Evolutionary conservation across 2,797 vertebrate genomes (phyloP), one percentile per base, ranked within the genome.

Genomic region (Esox lucius): DNA sequence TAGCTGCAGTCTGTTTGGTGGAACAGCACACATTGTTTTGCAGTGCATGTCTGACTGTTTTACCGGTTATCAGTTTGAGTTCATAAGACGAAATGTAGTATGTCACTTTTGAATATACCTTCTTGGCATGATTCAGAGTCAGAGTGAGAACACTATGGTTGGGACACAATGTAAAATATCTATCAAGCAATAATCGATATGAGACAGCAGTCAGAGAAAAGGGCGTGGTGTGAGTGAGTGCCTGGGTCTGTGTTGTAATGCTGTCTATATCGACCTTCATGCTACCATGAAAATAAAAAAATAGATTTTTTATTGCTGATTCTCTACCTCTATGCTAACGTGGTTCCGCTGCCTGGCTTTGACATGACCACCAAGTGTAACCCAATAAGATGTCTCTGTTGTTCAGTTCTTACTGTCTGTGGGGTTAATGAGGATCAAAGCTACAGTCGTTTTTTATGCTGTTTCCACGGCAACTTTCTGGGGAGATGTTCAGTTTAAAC

Each of bases 391-490:
- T 59, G 56, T 59, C 56, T 53, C 49, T 56, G 16, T 56, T n/a
- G 19, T 59, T 24, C 22, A 9, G 7, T 59, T n/a, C 53, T 59
- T 8, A 17, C 0, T 61, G 19, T 39, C 12, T 8, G n/a, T 24
- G 22, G 22, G 42, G 33, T 31, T 69, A 59, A 59, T 59, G 56
- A 59, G 22, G 19, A 22, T 22, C 19, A 19, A 69, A 24, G 24
- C 16, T 24, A 26, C 56, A 64, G 24, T 64, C 24, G 28, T 56
- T 68, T 65, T 22, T 28, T 68, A 35, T 22, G 53, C 42, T 39
- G 70, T 77, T 75, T 71, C 82, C 72, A 83, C 76, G 62, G 82
- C 74, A 72, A 85, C 71, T 49, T 70, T 70, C 80, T 74, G 48
- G 28, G 48, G 68, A 72, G 80, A 76, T 73, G 72, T 69, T 49